Conservation (phyloP, 2,888 invertebrate genomes). For the Callimorpha dominula region DNA sequence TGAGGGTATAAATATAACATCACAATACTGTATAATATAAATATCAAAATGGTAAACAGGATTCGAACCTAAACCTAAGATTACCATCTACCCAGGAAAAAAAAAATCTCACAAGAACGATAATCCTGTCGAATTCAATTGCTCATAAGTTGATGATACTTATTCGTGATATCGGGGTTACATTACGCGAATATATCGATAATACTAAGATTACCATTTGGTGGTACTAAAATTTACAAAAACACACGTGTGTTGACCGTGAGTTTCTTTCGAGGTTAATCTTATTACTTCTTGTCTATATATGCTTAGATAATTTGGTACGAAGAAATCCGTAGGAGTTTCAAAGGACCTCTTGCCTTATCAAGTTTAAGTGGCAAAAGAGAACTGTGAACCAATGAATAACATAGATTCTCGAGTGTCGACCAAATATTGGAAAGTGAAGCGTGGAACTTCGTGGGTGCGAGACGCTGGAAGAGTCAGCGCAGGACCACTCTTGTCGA, state of each 20-base stretch:
- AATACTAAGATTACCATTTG: constrained; percentile 35
- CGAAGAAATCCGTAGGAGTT: too few relatives aligned
- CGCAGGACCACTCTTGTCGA: too few relatives aligned
- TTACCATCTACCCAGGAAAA: constrained; percentile 50
- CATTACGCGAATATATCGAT: constrained; percentile 45
- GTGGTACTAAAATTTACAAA: constrained; percentile 29
- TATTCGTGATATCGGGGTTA: constrained; percentile 47
- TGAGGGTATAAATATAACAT: constrained; percentile 22
- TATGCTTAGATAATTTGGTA: background rate
- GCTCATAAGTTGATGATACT: constrained; percentile 57
- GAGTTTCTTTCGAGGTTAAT: constrained; percentile 24
- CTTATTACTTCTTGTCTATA: too few relatives aligned
- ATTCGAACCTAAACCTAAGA: constrained; percentile 42
- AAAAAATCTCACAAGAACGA: constrained; percentile 46
- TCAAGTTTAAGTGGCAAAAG: too few relatives aligned
- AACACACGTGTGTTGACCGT: background rate
- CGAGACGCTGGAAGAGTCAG: too few relatives aligned
- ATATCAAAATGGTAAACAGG: constrained; percentile 54
- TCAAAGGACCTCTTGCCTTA: too few relatives aligned
- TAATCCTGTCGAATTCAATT: constrained; percentile 55
- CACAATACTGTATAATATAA: constrained; percentile 46
- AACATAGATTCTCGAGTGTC: too few relatives aligned
- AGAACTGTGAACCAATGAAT: too few relatives aligned
- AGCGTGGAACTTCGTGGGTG: too few relatives aligned
- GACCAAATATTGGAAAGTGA: too few relatives aligned